phyloP scores from a whole-genome alignment of 2,888 invertebrate species.

The Sepiola atlantica region DNA sequence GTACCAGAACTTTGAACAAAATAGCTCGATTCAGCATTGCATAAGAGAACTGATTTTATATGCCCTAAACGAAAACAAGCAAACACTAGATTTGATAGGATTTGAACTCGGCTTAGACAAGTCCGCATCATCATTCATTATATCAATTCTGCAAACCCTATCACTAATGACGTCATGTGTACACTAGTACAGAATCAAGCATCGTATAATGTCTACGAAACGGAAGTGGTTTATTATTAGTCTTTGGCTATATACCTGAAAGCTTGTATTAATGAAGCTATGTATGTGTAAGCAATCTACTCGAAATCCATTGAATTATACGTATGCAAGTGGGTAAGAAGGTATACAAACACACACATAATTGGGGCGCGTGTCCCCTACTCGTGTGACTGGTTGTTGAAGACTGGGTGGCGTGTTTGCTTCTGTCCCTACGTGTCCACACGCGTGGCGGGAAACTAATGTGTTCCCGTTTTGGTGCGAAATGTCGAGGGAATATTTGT shows the following conservation, averaged over 20 bases:
- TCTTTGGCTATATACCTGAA: background rate
- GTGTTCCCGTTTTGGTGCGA: conserved; percentile 32
- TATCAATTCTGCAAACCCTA: too few relatives aligned
- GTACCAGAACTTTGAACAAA: too few relatives aligned
- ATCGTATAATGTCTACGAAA: background rate
- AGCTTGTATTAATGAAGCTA: background rate
- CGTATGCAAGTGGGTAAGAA: too few relatives aligned
- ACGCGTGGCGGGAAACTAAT: background rate
- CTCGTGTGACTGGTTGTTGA: background rate
- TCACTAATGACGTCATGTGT: too few relatives aligned
- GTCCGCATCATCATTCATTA: too few relatives aligned
- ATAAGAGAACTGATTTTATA: too few relatives aligned
- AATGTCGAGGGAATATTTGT: background rate
- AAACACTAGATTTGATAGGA: too few relatives aligned
- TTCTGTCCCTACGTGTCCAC: background rate
- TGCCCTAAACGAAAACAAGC: too few relatives aligned
- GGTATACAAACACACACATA: background rate
- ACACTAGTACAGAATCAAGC: background rate
- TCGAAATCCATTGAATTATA: background rate
- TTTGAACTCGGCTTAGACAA: too few relatives aligned
- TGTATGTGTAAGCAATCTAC: background rate
- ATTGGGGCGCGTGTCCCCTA: background rate
- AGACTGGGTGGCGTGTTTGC: background rate
- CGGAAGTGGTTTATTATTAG: background rate
- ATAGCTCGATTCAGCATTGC: too few relatives aligned